A percentile compares a stretch with the other conserved stretches of the same genome.
These are phyloP conservation scores for Conchocele bisecta DNA, from an alignment of 2,888 invertebrate species.

Conservation along the genomic window DNA sequence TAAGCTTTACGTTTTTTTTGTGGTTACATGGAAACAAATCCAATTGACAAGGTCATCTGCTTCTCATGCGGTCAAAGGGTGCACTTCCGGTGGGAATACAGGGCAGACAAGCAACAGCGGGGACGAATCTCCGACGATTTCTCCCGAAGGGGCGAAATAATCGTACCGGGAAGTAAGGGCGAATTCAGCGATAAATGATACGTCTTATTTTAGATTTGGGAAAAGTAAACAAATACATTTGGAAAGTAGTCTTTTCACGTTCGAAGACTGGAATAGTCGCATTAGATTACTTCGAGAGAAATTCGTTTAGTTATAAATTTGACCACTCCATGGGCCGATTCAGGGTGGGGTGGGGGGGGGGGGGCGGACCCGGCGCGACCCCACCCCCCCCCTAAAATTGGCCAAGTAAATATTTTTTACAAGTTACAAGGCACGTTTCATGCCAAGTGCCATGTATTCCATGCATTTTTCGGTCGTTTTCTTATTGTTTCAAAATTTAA, in stretches of 20 bases:
- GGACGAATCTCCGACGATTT: too few relatives aligned
- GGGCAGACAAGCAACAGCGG: too few relatives aligned
- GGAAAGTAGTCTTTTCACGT: conserved; percentile 34
- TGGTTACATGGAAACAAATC: too few relatives aligned
- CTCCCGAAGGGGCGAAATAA: neutral
- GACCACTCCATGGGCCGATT: conserved; percentile 36
- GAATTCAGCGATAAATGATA: too few relatives aligned
- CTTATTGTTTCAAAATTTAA: too few relatives aligned
- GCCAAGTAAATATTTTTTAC: too few relatives aligned
- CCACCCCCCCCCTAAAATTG: too few relatives aligned
- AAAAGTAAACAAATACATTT: conserved; percentile 19
- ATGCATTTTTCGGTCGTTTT: too few relatives aligned
- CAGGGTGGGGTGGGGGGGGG: too few relatives aligned
- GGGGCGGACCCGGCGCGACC: too few relatives aligned
- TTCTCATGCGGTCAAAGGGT: neutral
- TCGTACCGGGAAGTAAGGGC: neutral
- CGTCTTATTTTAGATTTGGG: conserved; percentile 12
- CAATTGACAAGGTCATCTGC: neutral
- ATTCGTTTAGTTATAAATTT: conserved; percentile 31
- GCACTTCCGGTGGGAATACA: neutral
- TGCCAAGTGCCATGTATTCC: too few relatives aligned
- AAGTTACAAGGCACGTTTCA: too few relatives aligned
- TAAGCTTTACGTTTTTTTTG: neutral
- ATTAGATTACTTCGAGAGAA: conserved; percentile 28
- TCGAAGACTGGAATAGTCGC: conserved; percentile 50